Evolutionary conservation across 2,113 vertebrate species (phyloP), one percentile per base, ranked within the genome.

Genomic region (Paracyprichromis sp.): DNA sequence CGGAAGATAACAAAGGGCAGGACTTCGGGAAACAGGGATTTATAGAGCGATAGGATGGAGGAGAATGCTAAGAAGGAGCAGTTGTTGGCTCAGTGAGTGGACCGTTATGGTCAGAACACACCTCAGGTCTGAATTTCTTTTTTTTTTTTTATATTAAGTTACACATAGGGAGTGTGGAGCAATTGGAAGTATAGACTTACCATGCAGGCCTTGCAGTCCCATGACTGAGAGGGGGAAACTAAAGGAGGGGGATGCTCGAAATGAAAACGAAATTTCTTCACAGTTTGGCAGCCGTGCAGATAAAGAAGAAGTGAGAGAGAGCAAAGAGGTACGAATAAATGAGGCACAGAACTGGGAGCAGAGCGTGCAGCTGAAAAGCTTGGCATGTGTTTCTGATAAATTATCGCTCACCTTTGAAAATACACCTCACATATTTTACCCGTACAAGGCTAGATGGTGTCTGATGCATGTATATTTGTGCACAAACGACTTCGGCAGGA

Each of bases 381-480:
- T 71, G 89, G 85, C 92, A 90, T 86, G 90, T 91, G 93, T 92
- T 92, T 92, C 6, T 88, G 84, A 91, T 93, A 54, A 91, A 90
- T 85, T 54, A 92, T 91, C 84, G 19, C 66, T 91, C 90, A 88
- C 86, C 91, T 90, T 87, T 24, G 73, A 57, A 82, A 87, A 90
- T 85, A 88, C 88, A 93, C 88, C 89, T 89, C 85, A 71, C 90
- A 93, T 91, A 93, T 61, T 92, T 95, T 34, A 86, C 12, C 92
- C 92, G 2, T 90, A 93, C 88, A 93, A 88, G 89, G 92, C 56
- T 73, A 34, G 34, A 71, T 2, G 56, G 31, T 86, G 86, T 86
- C 52, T 88, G 79, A 76, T 86, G 47, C 56, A 61, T 57, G 36
- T 78, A 26, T 80, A 80, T 63, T 61, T 85, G 56, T 84, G 36